Conservation (phyloP, 1,140 invertebrate genomes). For the Bombus ignitus region DNA sequence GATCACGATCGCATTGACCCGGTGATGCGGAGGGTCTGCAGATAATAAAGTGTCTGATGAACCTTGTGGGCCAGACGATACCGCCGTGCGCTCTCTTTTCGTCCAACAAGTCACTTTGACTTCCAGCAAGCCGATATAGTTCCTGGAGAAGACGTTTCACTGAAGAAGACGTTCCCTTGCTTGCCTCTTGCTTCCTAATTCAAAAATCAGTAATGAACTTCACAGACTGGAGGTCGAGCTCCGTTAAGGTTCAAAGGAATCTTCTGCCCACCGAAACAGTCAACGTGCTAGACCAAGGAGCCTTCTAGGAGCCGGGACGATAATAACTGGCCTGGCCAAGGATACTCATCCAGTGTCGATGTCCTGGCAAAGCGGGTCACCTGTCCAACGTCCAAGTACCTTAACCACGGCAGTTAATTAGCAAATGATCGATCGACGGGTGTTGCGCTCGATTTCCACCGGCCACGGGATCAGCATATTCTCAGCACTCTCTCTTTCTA, state of each 20-base stretch:
- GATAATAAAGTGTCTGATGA: slow-evolving; percentile 21
- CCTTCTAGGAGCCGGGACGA: background rate
- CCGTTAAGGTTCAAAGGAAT: background rate
- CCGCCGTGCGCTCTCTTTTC: background rate
- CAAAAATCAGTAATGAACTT: background rate
- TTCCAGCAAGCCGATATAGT: too few relatives aligned
- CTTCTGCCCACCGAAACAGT: background rate
- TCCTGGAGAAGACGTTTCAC: background rate
- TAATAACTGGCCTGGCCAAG: slow-evolving; percentile 4
- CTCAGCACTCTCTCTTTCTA: slow-evolving; percentile 5
- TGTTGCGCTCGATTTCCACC: slow-evolving; percentile 23
- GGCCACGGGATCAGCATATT: slow-evolving; percentile 8
- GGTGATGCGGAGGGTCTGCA: slow-evolving; percentile 23
- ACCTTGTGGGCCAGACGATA: slow-evolving; percentile 3
- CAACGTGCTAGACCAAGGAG: background rate
- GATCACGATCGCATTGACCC: slow-evolving; percentile 42
- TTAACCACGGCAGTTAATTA: slow-evolving; percentile 33
- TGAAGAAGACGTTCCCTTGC: too few relatives aligned
- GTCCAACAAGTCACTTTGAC: background rate
- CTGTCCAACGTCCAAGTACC: background rate
- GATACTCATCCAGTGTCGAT: background rate
- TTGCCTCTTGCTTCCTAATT: background rate
- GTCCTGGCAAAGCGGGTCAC: background rate
- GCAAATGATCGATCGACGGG: slow-evolving; percentile 10
- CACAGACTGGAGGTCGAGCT: background rate